These are phyloP conservation scores for Cepaea hortensis DNA, from an alignment of 2,888 invertebrate genomes.

Conservation along the genomic window DNA sequence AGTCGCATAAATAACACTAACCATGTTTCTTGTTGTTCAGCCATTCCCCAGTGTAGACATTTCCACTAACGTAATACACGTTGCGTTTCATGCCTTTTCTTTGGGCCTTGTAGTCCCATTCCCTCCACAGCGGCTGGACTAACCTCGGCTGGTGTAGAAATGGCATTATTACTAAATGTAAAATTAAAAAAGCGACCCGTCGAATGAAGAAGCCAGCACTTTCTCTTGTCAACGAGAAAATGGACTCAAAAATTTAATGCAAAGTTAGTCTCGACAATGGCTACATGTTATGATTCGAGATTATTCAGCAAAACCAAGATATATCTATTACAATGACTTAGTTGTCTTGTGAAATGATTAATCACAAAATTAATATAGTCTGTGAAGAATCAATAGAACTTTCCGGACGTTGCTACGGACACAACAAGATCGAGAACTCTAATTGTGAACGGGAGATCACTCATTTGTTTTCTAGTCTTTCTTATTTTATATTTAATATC, in stretches of 20 bases:
- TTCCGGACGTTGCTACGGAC: neutral
- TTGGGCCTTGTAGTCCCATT: conserved; percentile 7
- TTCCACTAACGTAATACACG: neutral
- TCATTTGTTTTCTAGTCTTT: neutral
- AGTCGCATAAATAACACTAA: neutral
- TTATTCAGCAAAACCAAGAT: no score
- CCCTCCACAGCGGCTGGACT: neutral
- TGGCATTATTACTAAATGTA: neutral
- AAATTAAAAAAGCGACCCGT: neutral
- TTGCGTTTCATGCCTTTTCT: neutral
- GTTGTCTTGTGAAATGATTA: neutral
- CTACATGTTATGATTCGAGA: no score
- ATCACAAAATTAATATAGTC: neutral
- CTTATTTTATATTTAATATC: no score
- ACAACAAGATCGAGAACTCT: neutral
- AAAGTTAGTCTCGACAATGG: no score
- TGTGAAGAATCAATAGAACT: neutral
- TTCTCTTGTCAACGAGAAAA: neutral
- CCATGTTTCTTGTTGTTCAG: neutral
- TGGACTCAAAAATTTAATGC: neutral
- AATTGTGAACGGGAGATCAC: neutral
- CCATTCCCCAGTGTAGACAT: neutral
- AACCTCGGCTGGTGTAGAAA: neutral
- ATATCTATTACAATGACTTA: neutral
- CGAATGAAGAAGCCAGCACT: neutral